Percentiles rank a stretch among this genome's conserved stretches.
Conservation (phyloP, 2,888 invertebrate species). For the Heliconius sara region DNA sequence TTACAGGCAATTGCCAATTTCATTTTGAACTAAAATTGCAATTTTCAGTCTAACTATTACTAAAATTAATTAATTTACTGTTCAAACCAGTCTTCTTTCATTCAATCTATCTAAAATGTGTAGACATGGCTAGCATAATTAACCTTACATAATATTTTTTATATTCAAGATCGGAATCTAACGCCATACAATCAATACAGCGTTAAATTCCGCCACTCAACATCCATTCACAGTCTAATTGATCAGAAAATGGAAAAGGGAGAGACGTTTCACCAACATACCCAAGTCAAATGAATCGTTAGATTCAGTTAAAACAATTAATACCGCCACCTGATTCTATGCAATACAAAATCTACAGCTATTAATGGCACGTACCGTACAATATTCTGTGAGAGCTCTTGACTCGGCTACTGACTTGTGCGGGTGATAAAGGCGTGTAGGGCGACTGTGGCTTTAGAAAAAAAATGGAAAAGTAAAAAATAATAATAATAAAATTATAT, state of each 20-base stretch:
- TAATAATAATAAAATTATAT: not conserved
- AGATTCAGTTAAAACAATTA: conserved; percentile 33
- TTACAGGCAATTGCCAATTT: too few relatives aligned
- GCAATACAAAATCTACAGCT: conserved; percentile 33
- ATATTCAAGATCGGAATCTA: not conserved
- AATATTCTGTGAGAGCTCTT: conserved; percentile 43
- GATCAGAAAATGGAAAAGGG: not conserved
- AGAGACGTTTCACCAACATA: not conserved
- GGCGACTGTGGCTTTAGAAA: conserved; percentile 23
- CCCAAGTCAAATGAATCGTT: not conserved
- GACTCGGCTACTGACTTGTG: conserved; percentile 42
- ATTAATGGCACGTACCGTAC: conserved; percentile 38
- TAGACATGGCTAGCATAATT: not conserved
- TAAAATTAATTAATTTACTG: not conserved
- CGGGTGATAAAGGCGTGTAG: conserved; percentile 40
- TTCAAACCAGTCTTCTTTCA: not conserved
- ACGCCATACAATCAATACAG: not conserved
- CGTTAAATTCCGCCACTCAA: not conserved
- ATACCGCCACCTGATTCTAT: conserved; percentile 33
- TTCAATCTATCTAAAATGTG: not conserved
- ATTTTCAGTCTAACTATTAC: too few relatives aligned
- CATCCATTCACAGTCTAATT: not conserved
- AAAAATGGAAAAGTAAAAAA: not conserved
- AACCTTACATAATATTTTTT: not conserved
- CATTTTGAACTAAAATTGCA: not conserved